Base-by-base conservation (phyloP, 2,797 vertebrate species). In the Arrhamphus sclerolepis region DNA sequence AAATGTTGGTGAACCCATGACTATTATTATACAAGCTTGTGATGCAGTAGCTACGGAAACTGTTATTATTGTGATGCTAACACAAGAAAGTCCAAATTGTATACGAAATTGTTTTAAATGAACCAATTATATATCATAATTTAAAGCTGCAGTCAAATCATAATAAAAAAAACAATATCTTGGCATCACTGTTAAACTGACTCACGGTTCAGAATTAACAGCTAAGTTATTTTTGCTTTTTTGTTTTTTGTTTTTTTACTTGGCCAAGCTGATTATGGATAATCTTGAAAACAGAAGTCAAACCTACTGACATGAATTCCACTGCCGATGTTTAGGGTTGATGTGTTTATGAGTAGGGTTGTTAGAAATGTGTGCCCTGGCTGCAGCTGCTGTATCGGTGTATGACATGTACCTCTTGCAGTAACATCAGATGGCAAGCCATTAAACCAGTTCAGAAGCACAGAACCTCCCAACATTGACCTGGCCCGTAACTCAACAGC, bases 341-440 rank as follows among this genome's bases (percentile, higher is more conserved):
- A 68, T 66, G 62, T 63, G 50, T 69, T 70, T 46, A 55, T 58
- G 54, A 76, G 46, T 28, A 31, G 63, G n/a, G 44, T 38, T 61
- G 43, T 61, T 56, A 51, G 77, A 84, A 72, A 69, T 58, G 46
- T 47, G 19, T 19, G 10, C 9, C 10, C 10, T 34, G 44, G 24
- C 62, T 62, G 28, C 51, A 64, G 31, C 54, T 50, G 62, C 69
- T 56, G 67, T 68, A 69, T 62, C 75, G 68, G 68, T 62, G 71
- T 44, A 62, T 18, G 17, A 68, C 66, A 66, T 66, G 68, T 51
- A 66, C 62, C 64, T 66, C 80, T 69, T 73, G 68, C 78, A 80
- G 83, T 76, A 63, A 73, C 77, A 65, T 81, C 78, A 83, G 59
- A 61, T 48, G 46, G 66, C 70, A 84, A 70, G 52, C 72, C 82